A percentile compares a stretch with the other conserved stretches of the same genome.
Conservation (phyloP, 1,140 invertebrate species). For the Halyomorpha halys region DNA sequence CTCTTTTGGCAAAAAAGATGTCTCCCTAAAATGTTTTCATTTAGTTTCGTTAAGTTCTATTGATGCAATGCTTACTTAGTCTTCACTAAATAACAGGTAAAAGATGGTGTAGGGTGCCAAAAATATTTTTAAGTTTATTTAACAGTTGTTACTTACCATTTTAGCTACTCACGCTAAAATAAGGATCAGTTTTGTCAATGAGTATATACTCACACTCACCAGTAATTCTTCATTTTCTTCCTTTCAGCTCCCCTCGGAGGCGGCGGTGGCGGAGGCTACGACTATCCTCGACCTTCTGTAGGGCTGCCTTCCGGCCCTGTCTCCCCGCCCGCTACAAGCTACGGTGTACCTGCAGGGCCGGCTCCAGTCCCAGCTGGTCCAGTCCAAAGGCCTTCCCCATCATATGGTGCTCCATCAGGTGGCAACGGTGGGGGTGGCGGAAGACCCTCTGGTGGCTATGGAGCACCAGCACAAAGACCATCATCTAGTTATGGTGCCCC, state of each 20-base stretch:
- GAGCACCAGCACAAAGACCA: constrained; percentile 23
- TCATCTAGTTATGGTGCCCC: constrained; percentile 1
- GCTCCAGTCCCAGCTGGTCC: constrained; percentile 26
- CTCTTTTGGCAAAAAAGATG: too few relatives aligned
- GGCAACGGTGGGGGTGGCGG: constrained; percentile 5
- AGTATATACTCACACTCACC: too few relatives aligned
- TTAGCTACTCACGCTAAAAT: too few relatives aligned
- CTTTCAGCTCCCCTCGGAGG: constrained; percentile 28
- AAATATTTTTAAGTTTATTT: too few relatives aligned
- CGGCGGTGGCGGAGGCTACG: constrained; percentile 23
- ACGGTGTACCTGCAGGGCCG: constrained; percentile 28
- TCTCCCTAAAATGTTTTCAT: too few relatives aligned
- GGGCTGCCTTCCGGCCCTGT: constrained; percentile 10
- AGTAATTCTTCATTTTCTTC: background rate
- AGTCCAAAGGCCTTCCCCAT: constrained; percentile 10
- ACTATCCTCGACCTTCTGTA: constrained; percentile 21
- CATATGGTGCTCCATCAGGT: constrained; percentile 25
- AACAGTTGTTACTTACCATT: too few relatives aligned
- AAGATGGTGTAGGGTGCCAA: too few relatives aligned
- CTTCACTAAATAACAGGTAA: too few relatives aligned
- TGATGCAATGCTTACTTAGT: too few relatives aligned
- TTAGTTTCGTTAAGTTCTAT: too few relatives aligned
- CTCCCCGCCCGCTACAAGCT: constrained; percentile 29
- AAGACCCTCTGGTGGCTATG: constrained; percentile 27
- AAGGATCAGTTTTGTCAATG: too few relatives aligned